These are phyloP conservation scores for Bettongia penicillata DNA, from an alignment of 2,113 vertebrate species.

Conservation along the genomic window DNA sequence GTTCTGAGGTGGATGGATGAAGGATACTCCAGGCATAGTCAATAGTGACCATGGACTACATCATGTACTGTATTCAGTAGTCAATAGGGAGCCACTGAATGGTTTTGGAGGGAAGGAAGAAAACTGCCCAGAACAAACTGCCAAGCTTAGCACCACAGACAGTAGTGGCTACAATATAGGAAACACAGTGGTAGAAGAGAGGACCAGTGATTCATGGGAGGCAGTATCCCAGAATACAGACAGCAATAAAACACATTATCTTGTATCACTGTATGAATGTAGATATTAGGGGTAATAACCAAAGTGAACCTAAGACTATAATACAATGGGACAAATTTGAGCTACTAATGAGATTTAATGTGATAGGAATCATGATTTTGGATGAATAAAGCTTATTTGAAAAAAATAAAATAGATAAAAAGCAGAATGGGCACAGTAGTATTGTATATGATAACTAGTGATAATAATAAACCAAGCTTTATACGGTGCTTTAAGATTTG, in stretches of 20 bases:
- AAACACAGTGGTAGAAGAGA: background rate
- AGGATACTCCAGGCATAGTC: background rate
- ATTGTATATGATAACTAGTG: background rate
- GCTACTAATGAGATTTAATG: background rate
- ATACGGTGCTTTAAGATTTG: background rate
- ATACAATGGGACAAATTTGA: background rate
- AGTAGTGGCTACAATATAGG: background rate
- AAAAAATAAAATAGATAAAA: background rate
- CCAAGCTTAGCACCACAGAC: background rate
- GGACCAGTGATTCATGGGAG: background rate
- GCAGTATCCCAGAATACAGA: background rate
- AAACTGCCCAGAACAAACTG: background rate
- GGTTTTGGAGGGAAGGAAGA: background rate
- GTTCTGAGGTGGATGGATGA: background rate
- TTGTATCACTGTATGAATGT: background rate
- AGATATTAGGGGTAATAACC: background rate
- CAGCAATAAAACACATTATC: background rate
- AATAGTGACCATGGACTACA: background rate
- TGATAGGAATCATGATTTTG: background rate
- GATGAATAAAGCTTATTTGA: background rate
- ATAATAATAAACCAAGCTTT: background rate
- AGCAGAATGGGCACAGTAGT: background rate
- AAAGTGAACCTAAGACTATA: background rate
- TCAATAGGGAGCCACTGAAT: background rate
- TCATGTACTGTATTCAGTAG: background rate